Conservation (phyloP, 2,797 vertebrate species). For the Limnodromus scolopaceus region DNA sequence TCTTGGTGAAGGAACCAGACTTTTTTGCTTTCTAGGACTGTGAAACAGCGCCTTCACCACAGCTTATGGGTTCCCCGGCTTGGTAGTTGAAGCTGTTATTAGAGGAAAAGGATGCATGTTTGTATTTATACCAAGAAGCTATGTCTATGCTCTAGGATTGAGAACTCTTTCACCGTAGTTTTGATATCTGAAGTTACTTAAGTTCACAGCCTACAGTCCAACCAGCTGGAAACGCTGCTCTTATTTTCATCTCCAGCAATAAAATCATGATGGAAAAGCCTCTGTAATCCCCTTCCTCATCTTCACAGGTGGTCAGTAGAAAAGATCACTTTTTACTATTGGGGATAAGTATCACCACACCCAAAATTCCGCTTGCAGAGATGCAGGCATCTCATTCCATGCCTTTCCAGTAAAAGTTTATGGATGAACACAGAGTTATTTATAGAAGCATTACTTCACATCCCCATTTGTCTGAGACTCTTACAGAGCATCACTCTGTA, state of each 20-base stretch:
- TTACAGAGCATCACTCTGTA: slow-evolving; percentile 34
- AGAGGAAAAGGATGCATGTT: neutral
- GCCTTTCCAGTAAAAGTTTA: slow-evolving; percentile 40
- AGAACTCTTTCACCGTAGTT: neutral
- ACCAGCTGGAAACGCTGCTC: neutral
- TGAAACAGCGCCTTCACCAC: neutral
- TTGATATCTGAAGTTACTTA: neutral
- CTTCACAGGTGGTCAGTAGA: neutral
- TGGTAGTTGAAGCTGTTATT: neutral
- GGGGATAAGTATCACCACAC: neutral
- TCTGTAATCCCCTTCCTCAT: neutral
- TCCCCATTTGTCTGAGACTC: slow-evolving; percentile 20
- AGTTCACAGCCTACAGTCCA: neutral
- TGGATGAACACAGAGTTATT: slow-evolving; percentile 47
- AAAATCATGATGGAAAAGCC: neutral
- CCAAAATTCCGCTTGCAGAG: neutral
- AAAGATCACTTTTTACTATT: neutral
- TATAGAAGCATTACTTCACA: slow-evolving; percentile 57
- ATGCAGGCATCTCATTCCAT: slow-evolving; percentile 43
- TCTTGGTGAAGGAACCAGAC: slow-evolving; percentile 1
- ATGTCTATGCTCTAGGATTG: neutral
- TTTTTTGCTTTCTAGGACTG: slow-evolving; percentile 53
- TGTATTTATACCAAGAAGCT: neutral
- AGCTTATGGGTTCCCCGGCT: neutral
- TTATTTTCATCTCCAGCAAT: neutral